A percentile compares a stretch with the other conserved stretches of the same genome.
phyloP scores from a whole-genome alignment of 1,140 invertebrate genomes.

The Neodiprion fabricii region DNA sequence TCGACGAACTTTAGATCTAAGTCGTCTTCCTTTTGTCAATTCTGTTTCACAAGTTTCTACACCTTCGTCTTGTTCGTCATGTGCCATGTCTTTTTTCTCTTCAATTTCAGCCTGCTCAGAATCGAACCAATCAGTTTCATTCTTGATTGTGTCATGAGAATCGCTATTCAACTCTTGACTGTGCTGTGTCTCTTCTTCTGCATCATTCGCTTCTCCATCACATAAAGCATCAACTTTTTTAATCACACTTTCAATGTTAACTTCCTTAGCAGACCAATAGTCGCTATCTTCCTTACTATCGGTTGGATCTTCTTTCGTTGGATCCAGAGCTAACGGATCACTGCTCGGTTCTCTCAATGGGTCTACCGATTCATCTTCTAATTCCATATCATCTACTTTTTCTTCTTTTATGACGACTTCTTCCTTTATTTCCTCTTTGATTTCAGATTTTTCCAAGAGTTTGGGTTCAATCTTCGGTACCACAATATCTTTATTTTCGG shows the following conservation, averaged over 20 bases:
- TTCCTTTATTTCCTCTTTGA: conserved; percentile 30
- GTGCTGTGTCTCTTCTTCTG: conserved; percentile 42
- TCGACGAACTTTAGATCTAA: conserved; percentile 48
- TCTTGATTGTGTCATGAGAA: conserved; percentile 26
- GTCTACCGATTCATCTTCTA: conserved; percentile 36
- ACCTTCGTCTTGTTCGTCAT: conserved; percentile 54
- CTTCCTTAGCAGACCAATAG: conserved; percentile 78
- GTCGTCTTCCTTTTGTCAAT: conserved; percentile 47
- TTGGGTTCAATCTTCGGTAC: conserved; percentile 38
- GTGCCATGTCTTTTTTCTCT: conserved; percentile 36
- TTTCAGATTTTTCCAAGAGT: conserved; percentile 26
- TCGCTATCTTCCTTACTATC: conserved; percentile 75
- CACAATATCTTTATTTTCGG: conserved; percentile 37
- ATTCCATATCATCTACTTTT: conserved; percentile 34
- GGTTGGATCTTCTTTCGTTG: conserved; percentile 55
- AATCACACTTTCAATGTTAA: conserved; percentile 80
- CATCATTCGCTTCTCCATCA: conserved; percentile 51
- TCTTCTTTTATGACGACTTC: conserved; percentile 30
- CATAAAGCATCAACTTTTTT: conserved; percentile 75
- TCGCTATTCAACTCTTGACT: conserved; percentile 15
- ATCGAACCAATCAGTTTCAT: conserved; percentile 38
- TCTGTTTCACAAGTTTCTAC: conserved; percentile 53
- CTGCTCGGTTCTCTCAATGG: conserved; percentile 34
- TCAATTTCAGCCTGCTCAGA: conserved; percentile 52
- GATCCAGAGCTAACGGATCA: conserved; percentile 43